phyloP scores from a whole-genome alignment of 2,113 vertebrate species.

The Hymenochirus boettgeri region DNA sequence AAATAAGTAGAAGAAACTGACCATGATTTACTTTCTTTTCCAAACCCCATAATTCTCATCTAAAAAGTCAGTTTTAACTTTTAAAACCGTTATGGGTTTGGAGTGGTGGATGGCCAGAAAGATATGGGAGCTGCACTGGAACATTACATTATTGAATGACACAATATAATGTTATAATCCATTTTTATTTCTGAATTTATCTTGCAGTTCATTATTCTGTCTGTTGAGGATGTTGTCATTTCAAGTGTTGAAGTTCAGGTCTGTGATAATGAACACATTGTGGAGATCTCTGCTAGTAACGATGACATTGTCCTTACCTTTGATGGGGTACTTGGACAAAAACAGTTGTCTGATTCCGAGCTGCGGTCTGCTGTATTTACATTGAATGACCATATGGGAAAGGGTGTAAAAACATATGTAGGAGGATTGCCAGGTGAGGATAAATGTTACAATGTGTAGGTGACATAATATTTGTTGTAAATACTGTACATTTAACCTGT shows the following conservation, averaged over 20 bases:
- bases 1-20: too few relatives aligned
- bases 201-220: conserved; percentile 75
- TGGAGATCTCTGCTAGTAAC: conserved; percentile 67
- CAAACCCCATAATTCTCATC: too few relatives aligned
- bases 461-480: not conserved
- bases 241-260: conserved; percentile 71
- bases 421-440: conserved; percentile 86
- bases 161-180: too few relatives aligned
- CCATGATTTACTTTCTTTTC: too few relatives aligned
- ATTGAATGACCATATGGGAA: conserved; percentile 53
- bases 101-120: too few relatives aligned
- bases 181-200: too few relatives aligned
- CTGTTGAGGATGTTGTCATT: conserved; percentile 65
- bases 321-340: conserved; percentile 66
- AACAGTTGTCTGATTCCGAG: conserved; percentile 52
- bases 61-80: too few relatives aligned
- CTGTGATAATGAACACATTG: conserved; percentile 75
- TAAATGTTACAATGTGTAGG: not conserved
- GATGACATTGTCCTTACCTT: conserved; percentile 68
- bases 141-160: too few relatives aligned
- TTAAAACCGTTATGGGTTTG: too few relatives aligned
- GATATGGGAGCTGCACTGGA: too few relatives aligned
- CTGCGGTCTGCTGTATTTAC: conserved; percentile 53
- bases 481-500: too few relatives aligned
- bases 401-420: conserved; percentile 69